Conservation (phyloP, 2,888 invertebrate species). For the Apamea crenata region DNA sequence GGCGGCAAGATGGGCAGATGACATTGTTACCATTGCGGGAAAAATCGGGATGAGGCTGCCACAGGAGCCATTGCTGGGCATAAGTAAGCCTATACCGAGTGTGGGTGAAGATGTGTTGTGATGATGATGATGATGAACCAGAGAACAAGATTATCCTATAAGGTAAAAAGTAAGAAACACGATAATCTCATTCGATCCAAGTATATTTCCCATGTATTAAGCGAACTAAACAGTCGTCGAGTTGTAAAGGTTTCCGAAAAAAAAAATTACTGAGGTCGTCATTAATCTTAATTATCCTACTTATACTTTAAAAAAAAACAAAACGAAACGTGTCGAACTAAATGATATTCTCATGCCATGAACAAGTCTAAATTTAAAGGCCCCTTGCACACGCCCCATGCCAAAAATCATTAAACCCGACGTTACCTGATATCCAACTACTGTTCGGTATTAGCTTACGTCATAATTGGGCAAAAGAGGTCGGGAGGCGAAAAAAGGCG, state of each 20-base stretch:
- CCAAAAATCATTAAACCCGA: constrained; percentile 72
- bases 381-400: constrained; percentile 72
- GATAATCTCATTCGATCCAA: not conserved
- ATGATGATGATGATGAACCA: not conserved
- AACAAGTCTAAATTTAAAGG: constrained; percentile 70
- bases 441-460: constrained; percentile 80
- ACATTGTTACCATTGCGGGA: no score
- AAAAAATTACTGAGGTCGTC: not conserved
- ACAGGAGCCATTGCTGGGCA: no score
- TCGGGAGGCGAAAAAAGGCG: constrained; percentile 71
- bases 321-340: not conserved
- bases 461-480: constrained; percentile 78
- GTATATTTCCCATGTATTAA: not conserved
- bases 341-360: constrained; percentile 57
- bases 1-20: no score
- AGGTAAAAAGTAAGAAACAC: not conserved
- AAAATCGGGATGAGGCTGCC: no score
- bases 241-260: not conserved
- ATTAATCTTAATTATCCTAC: constrained; percentile 3
- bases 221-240: not conserved
- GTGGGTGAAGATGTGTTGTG: no score
- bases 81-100: no score
- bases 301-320: not conserved
- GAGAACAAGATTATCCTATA: not conserved
- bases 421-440: constrained; percentile 73